Evolutionary conservation across 2,888 invertebrate genomes (phyloP), one percentile per base, ranked within the genome.

Genomic region (Conus canariensis): DNA sequence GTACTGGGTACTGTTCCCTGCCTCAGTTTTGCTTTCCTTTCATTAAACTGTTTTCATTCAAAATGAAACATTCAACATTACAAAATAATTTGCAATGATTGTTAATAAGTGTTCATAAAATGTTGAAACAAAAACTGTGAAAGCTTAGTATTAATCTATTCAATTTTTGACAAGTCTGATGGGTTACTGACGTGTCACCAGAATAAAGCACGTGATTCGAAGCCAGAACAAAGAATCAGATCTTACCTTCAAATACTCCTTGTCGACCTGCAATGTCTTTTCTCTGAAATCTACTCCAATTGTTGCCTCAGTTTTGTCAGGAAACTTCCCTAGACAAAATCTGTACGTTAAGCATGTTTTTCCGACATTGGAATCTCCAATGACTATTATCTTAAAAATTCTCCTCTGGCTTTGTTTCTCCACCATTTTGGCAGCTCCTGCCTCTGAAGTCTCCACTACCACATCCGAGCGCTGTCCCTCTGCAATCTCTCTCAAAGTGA

Each of bases 231-330:
- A 64, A 64, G 10, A 64, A 67, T 7, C 56, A 10, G 22, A 19
- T 10, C 64, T 87, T 94, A 98, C 98, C 97, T 97, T 97, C 91
- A 98, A 97, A 92, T 97, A 97, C 96, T 98, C 98, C 91, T 97
- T 97, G 92, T 97, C 97, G 92, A 98, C 97, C 92, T 97, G 97
- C 85, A 98, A 96, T 90, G 97, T 97, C 95, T 97, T 97, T 96
- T 98, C 98, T 93, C 98, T 97, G 95, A 98, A 98, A 96, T 98
- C 98, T 8, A 98, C 98, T 56, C 98, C 98, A 93, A 98, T 98
- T 1, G 98, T 98, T 30, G 98, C 98, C 95, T 98, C 98, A 19
- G 98, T 97, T 95, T 97, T 97, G 93, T 97, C 97, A 88, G 98
- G 97, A 96, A 98, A 98, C 95, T 97, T 97, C 56, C 98, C 98